A percentile compares a stretch with the other conserved stretches of the same genome.
These are phyloP conservation scores for Peribatodes rhomboidaria DNA, from an alignment of 2,888 invertebrate genomes.

Conservation along the genomic window DNA sequence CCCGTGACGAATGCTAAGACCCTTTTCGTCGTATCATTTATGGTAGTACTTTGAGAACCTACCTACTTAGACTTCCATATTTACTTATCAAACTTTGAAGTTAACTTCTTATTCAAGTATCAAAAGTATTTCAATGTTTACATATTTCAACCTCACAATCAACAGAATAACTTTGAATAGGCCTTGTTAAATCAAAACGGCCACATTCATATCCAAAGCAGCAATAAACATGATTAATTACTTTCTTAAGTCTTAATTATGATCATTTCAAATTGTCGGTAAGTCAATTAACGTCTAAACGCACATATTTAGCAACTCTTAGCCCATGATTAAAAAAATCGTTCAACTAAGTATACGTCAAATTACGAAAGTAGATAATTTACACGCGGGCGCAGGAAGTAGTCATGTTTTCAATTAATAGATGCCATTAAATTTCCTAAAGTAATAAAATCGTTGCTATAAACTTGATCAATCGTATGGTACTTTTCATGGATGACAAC, in stretches of 20 bases:
- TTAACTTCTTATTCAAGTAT: not conserved
- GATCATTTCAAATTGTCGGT: conserved; percentile 27
- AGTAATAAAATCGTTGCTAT: conserved; percentile 56
- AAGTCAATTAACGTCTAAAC: conserved; percentile 31
- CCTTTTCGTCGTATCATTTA: too few species aligned
- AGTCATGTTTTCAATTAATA: conserved; percentile 57
- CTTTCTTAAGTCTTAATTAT: conserved; percentile 33
- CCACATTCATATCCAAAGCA: conserved; percentile 27
- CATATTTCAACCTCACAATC: conserved; percentile 17
- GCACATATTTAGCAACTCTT: conserved; percentile 28
- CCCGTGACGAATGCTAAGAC: too few species aligned
- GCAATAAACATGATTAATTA: conserved; percentile 35
- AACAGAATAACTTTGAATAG: conserved; percentile 17
- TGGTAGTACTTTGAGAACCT: not conserved
- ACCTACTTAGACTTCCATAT: not conserved
- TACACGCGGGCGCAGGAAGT: conserved; percentile 51
- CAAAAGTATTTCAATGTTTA: not conserved
- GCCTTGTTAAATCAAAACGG: conserved; percentile 17
- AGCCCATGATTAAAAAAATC: conserved; percentile 30
- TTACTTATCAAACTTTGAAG: not conserved
- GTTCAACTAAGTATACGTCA: conserved; percentile 12
- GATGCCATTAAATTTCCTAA: conserved; percentile 57
- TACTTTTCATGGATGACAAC: conserved; percentile 66
- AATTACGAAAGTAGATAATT: conserved; percentile 40
- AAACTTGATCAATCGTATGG: conserved; percentile 53